phyloP scores from a whole-genome alignment of 2,797 vertebrate genomes.

The Tolypeutes matacus region DNA sequence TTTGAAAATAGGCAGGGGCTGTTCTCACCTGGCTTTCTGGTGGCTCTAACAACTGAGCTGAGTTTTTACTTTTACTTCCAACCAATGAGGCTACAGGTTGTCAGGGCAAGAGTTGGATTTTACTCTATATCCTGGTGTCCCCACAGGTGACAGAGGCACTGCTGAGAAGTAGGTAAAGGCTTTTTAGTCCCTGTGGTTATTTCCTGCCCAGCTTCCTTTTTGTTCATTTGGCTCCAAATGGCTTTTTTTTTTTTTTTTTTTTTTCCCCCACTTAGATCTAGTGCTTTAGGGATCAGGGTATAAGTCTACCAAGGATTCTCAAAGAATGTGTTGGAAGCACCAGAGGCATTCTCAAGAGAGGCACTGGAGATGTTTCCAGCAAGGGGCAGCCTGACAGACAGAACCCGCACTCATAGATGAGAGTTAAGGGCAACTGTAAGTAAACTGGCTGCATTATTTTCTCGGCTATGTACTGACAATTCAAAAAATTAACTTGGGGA shows the following conservation, averaged over 20 bases:
- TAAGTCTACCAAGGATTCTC: not conserved
- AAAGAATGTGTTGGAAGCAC: not conserved
- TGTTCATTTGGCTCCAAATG: not conserved
- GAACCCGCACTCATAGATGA: accelerated
- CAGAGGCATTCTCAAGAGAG: not conserved
- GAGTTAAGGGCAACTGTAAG: not conserved
- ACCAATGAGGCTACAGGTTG: not conserved
- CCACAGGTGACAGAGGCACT: not conserved
- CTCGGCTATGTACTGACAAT: no score
- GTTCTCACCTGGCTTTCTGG: not conserved
- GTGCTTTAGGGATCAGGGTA: not conserved
- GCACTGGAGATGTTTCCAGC: not conserved
- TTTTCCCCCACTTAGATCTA: not conserved
- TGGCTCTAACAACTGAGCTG: not conserved
- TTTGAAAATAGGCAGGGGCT: no score
- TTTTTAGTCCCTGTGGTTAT: not conserved
- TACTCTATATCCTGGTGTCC: no score
- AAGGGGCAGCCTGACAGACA: not conserved
- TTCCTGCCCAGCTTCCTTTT: not conserved
- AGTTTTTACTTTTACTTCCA: no score
- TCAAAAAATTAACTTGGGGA: not conserved
- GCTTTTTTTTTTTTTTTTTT: not conserved
- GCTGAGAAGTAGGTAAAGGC: not conserved
- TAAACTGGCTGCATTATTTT: not conserved
- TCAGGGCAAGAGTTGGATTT: not conserved